Conservation (phyloP, 2,113 vertebrate species). For the Mobula birostris region DNA sequence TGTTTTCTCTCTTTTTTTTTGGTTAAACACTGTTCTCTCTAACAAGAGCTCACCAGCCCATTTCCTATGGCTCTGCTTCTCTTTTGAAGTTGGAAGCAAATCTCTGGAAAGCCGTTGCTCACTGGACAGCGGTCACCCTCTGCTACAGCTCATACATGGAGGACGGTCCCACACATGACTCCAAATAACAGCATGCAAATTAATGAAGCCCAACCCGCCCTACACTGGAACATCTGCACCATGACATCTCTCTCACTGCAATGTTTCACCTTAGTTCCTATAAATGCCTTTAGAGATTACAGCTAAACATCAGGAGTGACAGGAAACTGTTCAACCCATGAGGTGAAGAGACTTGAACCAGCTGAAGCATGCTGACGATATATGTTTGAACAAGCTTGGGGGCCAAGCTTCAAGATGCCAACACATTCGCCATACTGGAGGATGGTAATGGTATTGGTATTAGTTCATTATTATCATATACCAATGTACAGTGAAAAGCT, state of each 20-base stretch:
- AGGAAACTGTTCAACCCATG: too few relatives aligned
- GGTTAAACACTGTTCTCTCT: neutral
- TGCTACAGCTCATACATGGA: neutral
- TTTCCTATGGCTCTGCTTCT: neutral
- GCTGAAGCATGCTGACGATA: too few relatives aligned
- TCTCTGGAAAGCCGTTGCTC: neutral
- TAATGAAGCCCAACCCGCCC: neutral
- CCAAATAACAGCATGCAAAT: neutral
- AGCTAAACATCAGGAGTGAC: too few relatives aligned
- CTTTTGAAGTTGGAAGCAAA: neutral
- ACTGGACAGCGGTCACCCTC: neutral
- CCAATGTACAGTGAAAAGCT: too few relatives aligned
- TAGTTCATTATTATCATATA: too few relatives aligned
- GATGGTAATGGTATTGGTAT: too few relatives aligned
- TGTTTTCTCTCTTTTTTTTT: neutral
- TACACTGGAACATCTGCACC: neutral
- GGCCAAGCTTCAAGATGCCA: too few relatives aligned
- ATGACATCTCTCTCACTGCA: neutral
- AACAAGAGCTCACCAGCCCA: neutral
- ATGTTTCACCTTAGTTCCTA: too few relatives aligned
- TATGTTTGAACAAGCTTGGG: too few relatives aligned
- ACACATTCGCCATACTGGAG: too few relatives aligned
- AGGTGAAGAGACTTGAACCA: too few relatives aligned
- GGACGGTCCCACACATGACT: neutral
- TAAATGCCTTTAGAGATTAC: too few relatives aligned